Evolutionary conservation across 2,888 invertebrate genomes (phyloP), one percentile per base, ranked within the genome.

Genomic region (Archips crataeganus): DNA sequence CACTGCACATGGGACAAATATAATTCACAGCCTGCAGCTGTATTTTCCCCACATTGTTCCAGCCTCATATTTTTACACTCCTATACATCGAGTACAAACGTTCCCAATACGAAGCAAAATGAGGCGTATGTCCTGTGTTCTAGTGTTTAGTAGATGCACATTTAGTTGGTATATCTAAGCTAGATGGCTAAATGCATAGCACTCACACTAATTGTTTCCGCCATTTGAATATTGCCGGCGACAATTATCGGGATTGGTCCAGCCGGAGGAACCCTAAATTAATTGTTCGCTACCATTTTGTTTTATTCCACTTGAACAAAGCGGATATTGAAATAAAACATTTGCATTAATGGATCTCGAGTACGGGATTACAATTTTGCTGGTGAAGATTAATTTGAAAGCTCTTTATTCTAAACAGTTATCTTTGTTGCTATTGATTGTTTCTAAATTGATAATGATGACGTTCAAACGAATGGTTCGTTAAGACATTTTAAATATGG

Each of bases 131-230:
- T 9, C 10, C 1, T 11, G 23, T 10, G 23, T 11, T 3, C 32
- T 32, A 32, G 32, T 11, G 57, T 32, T 32, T 57, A 11, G 3
- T 32, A 57, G 11, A 57, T 10, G 23, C 5, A 1, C 10, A 3
- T 57, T 57, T 32, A 32, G 49, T n/a, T 11, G 57, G 32, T 75
- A 66, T 72, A 76, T 74, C 77, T 74, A 66, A 78, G 82, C 36
- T 79, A 80, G 80, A 77, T 79, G 76, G 81, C 81, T 80, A 84
- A 88, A 85, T 86, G 85, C 87, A 83, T 82, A 89, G 94, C 95
- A 95, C 95, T 95, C 87, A 88, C 83, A 82, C 86, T 95, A 95
- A 95, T 95, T 94, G 92, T 95, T 94, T 91, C 90, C 92, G 92
- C 91, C 94, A 94, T 94, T 94, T 94, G 92, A 94, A 94, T 94